Evolutionary conservation across 1,140 invertebrate genomes (phyloP).

Genomic region (Thrips palmi): DNA sequence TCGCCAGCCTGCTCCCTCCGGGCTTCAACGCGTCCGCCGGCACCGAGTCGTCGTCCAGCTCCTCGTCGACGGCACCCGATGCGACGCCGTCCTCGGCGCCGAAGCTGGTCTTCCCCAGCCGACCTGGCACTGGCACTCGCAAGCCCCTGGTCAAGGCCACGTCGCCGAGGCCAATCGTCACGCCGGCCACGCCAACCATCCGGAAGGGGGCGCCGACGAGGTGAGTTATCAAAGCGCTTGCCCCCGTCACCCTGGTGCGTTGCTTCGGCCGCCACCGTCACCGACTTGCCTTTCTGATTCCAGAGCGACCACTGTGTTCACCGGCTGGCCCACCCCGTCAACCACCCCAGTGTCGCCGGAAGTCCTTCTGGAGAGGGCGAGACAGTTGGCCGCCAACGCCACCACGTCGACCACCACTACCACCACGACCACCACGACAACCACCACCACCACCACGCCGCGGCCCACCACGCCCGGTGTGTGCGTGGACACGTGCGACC

Average conservation of each 20-base stretch:
- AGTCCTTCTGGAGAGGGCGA: constrained; percentile 38
- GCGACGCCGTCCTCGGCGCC: constrained; percentile 13
- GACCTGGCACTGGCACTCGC: no score
- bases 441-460: constrained; percentile 51
- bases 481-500: constrained; percentile 54
- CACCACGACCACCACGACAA: constrained; percentile 52
- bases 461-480: constrained; percentile 61
- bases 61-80: constrained; percentile 1
- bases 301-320: constrained; percentile 71
- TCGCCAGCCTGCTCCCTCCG: constrained; percentile 34
- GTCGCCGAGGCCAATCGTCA: no score
- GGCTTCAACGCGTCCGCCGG: constrained; percentile 27
- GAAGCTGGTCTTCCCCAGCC: constrained; percentile 11
- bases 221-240: no score
- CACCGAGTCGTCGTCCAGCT: neutral
- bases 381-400: constrained; percentile 23
- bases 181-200: constrained; percentile 3
- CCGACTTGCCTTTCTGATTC: constrained; percentile 14
- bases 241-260: no score
- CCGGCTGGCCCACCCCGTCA: constrained; percentile 68
- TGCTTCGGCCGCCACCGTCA: no score
- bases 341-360: constrained; percentile 70
- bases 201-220: no score
- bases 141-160: no score
- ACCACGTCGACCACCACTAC: constrained; percentile 29